Percentiles rank a stretch among this genome's conserved stretches.
Evolutionary conservation across 2,888 invertebrate genomes (phyloP).

Genomic region (Parnassius orleans): DNA sequence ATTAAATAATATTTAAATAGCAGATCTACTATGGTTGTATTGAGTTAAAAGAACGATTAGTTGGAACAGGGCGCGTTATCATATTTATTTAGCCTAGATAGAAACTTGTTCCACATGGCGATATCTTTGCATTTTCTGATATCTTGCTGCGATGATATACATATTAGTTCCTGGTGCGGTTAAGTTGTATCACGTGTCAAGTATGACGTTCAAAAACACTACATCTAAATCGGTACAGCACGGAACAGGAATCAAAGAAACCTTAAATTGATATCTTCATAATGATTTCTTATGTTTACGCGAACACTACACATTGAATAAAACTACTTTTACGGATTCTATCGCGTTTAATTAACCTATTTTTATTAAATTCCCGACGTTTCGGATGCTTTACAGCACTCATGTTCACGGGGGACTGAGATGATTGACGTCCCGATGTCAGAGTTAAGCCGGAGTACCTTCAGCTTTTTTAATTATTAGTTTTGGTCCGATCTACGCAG

Average conservation of each 20-base stretch:
- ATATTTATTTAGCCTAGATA: slow-evolving; percentile 9
- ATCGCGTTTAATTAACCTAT: no score
- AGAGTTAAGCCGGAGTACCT: no score
- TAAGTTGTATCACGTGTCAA: slow-evolving; percentile 5
- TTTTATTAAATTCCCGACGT: no score
- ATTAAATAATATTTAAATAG: background rate
- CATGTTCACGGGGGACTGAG: no score
- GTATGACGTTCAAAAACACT: slow-evolving; percentile 4
- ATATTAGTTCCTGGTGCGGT: background rate
- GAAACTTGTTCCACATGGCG: background rate
- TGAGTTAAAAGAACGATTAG: background rate
- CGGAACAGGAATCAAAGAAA: background rate
- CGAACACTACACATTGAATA: no score
- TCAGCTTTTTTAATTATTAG: no score
- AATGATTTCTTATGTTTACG: no score
- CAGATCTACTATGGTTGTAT: background rate
- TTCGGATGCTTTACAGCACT: no score
- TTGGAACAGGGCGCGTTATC: slow-evolving; percentile 5
- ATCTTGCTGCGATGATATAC: slow-evolving; percentile 3
- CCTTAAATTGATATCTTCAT: no score
- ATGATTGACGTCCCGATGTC: no score
- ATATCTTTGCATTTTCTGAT: slow-evolving; percentile 8
- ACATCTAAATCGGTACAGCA: background rate
- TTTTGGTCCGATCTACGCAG: no score
- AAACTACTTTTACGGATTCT: no score